Base-by-base conservation (phyloP, 1,140 invertebrate genomes). In the Panagrolaimus sp. region DNA sequence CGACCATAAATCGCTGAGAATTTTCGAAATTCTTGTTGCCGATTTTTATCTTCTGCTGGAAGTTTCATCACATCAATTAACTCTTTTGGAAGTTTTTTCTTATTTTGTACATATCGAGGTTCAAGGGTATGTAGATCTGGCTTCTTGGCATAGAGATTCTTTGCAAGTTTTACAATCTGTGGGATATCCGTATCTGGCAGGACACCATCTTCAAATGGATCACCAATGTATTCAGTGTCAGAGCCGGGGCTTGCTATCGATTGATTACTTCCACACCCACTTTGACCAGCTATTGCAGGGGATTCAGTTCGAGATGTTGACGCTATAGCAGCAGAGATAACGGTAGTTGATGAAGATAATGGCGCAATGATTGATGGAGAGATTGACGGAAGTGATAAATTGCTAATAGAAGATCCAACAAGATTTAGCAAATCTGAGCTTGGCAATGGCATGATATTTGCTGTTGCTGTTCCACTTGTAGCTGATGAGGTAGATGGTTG, bases 1-100 rank as follows among this genome's bases (percentile, higher is more conserved):
- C 86, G 70, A 3, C 93, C 93, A 83, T 97, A 98, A 78, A 98
- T 97, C 14, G 93, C 92, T 14, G 93, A 91, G 84, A 92, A 97
- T 83, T 93, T 93, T 78, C 94, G 88, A 72, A 97, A 92, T 82
- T 93, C 90, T 65, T 96, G 91, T 90, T 96, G 92, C 72, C 91
- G 85, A 14, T 89, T 85, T 0, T 91, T 71, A 42, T 72, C 13
- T 65, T 89, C 89, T 76, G 92, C 91, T 8, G 89, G 87, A 90
- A 95, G 92, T 70, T 89, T 88, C 87, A 94, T 91, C 25, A 94
- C 90, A 80, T 90, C 86, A 88, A 90, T 78, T 43, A 83, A 83
- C 16, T 77, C 73, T 57, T 72, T 75, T n/a, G 45, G 75, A 71
- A 51, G 31, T 11, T 45, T 38, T n/a, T 77, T 64, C 46, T 73